Evolutionary conservation across 1,140 invertebrate genomes (phyloP).

Genomic region (Zaprionus ornatus): DNA sequence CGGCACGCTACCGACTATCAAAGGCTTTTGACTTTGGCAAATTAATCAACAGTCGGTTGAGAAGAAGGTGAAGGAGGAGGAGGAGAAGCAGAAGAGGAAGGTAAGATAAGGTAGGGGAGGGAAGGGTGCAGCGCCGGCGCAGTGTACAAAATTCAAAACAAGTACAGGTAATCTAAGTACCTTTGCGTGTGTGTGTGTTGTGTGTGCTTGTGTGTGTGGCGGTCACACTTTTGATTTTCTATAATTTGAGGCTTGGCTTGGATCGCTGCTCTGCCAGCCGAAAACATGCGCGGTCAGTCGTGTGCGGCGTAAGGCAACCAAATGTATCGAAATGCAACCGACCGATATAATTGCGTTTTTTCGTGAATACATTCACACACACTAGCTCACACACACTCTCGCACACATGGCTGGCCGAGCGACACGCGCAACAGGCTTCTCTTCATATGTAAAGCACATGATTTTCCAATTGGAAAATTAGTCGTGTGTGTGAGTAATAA

Average conservation of each 20-base stretch:
- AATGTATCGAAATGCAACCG: slow-evolving; percentile 83
- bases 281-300: slow-evolving; percentile 83
- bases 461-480: slow-evolving; percentile 83
- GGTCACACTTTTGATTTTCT: slow-evolving; percentile 82
- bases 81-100: neutral
- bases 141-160: slow-evolving; percentile 32
- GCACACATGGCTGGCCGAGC: slow-evolving; percentile 72
- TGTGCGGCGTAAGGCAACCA: slow-evolving; percentile 83
- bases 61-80: neutral
- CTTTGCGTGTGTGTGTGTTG: slow-evolving; percentile 9
- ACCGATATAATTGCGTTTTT: slow-evolving; percentile 82
- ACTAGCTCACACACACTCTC: slow-evolving; percentile 22
- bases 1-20: slow-evolving; percentile 76
- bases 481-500: slow-evolving; percentile 39
- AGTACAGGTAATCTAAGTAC: slow-evolving; percentile 26
- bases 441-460: slow-evolving; percentile 80
- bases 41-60: slow-evolving; percentile 65
- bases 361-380: slow-evolving; percentile 59
- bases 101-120: neutral
- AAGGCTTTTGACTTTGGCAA: slow-evolving; percentile 79
- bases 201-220: slow-evolving; percentile 52
- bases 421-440: slow-evolving; percentile 78
- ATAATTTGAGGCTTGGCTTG: slow-evolving; percentile 77
- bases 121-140: slow-evolving; percentile 29
- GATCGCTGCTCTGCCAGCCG: slow-evolving; percentile 67